A percentile compares a stretch with the other conserved stretches of the same genome.
These are phyloP conservation scores for Psylliodes chrysocephalus DNA, from an alignment of 2,888 invertebrate species.

Conservation along the genomic window DNA sequence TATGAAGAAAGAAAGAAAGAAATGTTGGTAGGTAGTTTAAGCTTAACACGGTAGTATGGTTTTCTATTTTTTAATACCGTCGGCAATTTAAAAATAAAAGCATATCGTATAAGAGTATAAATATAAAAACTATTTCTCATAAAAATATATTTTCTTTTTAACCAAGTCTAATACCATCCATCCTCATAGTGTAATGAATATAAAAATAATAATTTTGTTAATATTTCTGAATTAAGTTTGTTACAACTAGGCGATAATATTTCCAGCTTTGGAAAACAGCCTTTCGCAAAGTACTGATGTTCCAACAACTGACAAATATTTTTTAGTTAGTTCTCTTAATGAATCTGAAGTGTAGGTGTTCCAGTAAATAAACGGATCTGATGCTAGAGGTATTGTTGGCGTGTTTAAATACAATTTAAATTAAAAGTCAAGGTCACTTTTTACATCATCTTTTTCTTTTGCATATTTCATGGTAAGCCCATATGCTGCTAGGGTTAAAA, in stretches of 20 bases:
- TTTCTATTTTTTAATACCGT: too few relatives aligned
- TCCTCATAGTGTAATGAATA: background rate
- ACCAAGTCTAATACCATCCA: too few relatives aligned
- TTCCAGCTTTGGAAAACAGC: background rate
- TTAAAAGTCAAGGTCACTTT: background rate
- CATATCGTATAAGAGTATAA: too few relatives aligned
- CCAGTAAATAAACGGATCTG: background rate
- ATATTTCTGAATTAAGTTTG: background rate
- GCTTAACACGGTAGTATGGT: too few relatives aligned
- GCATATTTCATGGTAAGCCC: too few relatives aligned
- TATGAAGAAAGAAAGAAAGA: too few relatives aligned
- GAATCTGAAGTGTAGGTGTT: background rate
- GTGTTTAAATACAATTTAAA: background rate
- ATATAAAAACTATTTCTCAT: too few relatives aligned
- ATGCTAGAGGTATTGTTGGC: background rate
- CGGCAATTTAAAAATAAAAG: too few relatives aligned
- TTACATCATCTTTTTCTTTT: too few relatives aligned
- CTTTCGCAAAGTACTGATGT: background rate
- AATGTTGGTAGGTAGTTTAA: too few relatives aligned
- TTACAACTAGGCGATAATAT: background rate
- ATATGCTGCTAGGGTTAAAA: too few relatives aligned
- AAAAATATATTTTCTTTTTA: too few relatives aligned
- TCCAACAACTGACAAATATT: conserved; percentile 2
- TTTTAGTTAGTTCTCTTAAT: background rate
- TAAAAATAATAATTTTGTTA: conserved; percentile 1